Conservation (phyloP, 1,140 invertebrate species). For the Choristoneura fumiferana region DNA sequence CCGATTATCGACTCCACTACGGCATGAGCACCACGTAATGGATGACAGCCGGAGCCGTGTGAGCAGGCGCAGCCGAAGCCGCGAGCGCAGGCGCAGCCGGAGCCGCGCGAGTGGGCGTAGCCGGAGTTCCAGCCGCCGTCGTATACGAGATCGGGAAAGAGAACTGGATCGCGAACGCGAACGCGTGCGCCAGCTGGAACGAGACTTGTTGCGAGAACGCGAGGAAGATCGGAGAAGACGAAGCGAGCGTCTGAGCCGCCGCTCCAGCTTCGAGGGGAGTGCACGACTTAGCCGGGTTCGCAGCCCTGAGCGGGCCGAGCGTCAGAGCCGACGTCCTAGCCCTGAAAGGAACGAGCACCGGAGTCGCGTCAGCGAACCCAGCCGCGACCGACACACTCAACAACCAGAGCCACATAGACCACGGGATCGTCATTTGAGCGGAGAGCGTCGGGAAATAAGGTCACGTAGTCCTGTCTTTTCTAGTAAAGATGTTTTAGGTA, state of each 20-base stretch:
- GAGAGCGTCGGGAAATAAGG: neutral
- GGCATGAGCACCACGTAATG: no score
- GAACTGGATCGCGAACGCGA: neutral
- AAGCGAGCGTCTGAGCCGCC: neutral
- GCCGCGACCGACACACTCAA: neutral
- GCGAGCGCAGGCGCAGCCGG: slow-evolving; percentile 11
- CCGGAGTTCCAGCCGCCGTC: no score
- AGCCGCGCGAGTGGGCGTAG: no score
- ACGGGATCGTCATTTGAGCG: no score
- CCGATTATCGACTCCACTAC: no score
- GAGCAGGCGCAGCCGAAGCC: neutral
- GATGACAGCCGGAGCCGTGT: neutral
- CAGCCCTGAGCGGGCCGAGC: no score
- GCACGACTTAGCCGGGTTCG: neutral
- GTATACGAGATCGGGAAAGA: neutral
- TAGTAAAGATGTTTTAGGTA: slow-evolving; percentile 4
- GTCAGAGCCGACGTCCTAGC: no score
- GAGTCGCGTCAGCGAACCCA: neutral
- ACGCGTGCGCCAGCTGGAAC: neutral
- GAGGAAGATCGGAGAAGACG: neutral
- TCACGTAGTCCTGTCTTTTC: slow-evolving; percentile 20
- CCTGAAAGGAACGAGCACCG: no score
- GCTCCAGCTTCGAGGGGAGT: neutral
- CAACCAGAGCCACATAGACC: no score
- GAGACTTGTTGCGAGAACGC: slow-evolving; percentile 1